Conservation (phyloP, 1,140 invertebrate species). For the Cherax quadricarinatus region DNA sequence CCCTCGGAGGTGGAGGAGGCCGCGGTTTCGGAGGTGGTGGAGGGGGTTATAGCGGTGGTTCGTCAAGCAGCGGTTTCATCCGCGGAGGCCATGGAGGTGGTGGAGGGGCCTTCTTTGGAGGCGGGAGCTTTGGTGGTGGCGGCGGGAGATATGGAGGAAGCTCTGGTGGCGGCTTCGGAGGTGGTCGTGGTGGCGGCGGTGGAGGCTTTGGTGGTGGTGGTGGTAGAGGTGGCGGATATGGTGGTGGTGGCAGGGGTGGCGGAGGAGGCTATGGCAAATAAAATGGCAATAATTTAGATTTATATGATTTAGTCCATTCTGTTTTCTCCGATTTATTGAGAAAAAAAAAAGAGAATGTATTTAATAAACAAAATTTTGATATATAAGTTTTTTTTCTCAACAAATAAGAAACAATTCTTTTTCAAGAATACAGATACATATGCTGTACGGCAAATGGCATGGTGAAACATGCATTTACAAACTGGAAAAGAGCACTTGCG, state of each 20-base stretch:
- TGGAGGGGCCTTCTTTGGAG: not conserved
- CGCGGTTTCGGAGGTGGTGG: not conserved
- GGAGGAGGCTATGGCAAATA: not conserved
- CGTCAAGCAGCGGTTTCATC: not conserved
- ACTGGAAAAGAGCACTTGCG: no score
- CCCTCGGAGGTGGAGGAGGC: not conserved
- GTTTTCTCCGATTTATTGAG: no score
- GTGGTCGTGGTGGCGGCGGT: not conserved
- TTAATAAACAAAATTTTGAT: no score
- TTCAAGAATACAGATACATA: no score
- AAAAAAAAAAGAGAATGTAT: no score
- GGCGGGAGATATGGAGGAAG: not conserved
- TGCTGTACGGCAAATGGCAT: no score
- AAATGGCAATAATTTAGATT: not conserved
- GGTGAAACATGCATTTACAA: no score
- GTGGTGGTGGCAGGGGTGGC: not conserved
- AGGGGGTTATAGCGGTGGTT: not conserved
- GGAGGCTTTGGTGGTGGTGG: not conserved
- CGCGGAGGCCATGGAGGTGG: not conserved
- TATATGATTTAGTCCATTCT: no score
- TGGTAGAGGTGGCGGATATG: not conserved
- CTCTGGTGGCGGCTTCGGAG: not conserved
- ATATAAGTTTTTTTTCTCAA: no score
- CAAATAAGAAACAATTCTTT: no score
- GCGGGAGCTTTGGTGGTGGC: not conserved